These are phyloP conservation scores for Drosophila rufa DNA, from an alignment of 1,140 invertebrate species.

Conservation along the genomic window DNA sequence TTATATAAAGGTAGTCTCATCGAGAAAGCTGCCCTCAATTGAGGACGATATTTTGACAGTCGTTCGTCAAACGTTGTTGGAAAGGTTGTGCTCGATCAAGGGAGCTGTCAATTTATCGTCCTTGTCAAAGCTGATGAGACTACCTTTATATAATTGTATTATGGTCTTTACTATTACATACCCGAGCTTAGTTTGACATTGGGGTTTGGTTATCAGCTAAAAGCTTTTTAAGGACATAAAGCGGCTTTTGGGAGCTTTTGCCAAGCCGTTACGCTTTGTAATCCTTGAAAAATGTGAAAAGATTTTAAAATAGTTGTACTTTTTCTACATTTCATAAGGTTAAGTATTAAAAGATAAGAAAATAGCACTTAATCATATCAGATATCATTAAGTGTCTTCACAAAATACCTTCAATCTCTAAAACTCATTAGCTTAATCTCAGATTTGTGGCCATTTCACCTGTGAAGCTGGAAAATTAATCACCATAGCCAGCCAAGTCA, in stretches of 20 bases:
- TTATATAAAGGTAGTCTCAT: no score
- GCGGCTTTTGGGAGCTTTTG: background rate
- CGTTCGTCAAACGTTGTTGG: no score
- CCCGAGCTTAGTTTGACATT: background rate
- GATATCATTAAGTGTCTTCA: background rate
- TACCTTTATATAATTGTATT: no score
- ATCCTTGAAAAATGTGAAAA: background rate
- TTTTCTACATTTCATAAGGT: background rate
- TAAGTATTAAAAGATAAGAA: background rate
- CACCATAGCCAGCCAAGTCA: slow-evolving; percentile 7
- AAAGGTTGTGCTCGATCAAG: no score
- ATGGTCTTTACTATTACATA: no score
- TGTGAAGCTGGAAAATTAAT: slow-evolving; percentile 21
- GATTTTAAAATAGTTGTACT: background rate
- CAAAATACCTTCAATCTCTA: no score
- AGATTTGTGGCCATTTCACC: background rate
- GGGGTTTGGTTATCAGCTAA: slow-evolving; percentile 5
- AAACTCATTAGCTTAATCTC: slow-evolving; percentile 17
- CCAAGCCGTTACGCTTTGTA: background rate
- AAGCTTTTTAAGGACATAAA: slow-evolving; percentile 8
- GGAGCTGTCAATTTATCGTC: no score
- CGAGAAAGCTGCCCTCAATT: no score
- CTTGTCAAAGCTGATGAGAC: no score
- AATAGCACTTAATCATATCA: background rate
- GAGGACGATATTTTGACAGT: no score